Percentiles rank a stretch among this genome's conserved stretches.
Conservation (phyloP, 2,797 vertebrate species). For the Distichodus sexfasciatus region DNA sequence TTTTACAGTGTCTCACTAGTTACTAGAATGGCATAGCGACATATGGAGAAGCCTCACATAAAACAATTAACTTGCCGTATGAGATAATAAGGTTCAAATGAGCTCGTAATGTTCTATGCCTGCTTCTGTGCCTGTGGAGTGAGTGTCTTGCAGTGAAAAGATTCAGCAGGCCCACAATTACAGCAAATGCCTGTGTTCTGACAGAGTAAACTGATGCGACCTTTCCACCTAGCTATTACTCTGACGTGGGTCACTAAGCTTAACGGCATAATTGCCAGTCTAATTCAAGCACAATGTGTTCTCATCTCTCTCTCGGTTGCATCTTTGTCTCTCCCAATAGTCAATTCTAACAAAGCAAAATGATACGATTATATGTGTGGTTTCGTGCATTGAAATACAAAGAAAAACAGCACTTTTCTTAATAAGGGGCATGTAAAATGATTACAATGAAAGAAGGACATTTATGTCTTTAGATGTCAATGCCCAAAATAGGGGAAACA, state of each 20-base stretch:
- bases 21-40: not conserved
- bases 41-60: conserved; percentile 3
- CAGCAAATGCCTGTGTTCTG: conserved; percentile 27
- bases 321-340: not conserved
- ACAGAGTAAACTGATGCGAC: conserved; percentile 20
- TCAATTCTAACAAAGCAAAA: not conserved
- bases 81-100: not conserved
- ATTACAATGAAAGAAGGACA: no score
- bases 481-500: no score
- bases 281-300: conserved; percentile 10
- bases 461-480: no score
- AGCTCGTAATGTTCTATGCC: conserved; percentile 4
- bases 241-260: conserved; percentile 19
- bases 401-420: not conserved
- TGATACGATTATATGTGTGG: conserved; percentile 2
- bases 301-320: not conserved
- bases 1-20: no score
- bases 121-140: conserved; percentile 12
- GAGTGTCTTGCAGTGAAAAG: conserved; percentile 16
- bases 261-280: conserved; percentile 19
- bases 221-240: conserved; percentile 18
- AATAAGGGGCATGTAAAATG: no score
- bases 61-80: conserved; percentile 5
- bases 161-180: conserved; percentile 32
- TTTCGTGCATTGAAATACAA: not conserved